Conservation (phyloP, 2,113 vertebrate species). For the Cromileptes altivelis region DNA sequence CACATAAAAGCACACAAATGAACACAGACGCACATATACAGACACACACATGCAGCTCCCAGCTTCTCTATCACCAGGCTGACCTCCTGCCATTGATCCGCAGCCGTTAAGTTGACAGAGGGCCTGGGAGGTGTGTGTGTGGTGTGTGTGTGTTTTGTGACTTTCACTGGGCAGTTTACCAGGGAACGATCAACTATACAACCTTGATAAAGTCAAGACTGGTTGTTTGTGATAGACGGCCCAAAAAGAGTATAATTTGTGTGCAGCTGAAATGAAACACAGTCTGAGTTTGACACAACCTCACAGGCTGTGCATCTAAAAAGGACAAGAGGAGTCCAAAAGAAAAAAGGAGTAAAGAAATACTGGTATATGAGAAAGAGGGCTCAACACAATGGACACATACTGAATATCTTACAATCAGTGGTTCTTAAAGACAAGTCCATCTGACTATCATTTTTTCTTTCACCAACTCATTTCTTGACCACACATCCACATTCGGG, state of each 20-base stretch:
- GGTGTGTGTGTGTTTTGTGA: conserved; percentile 50
- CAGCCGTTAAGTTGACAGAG: conserved; percentile 98
- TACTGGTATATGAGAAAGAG: neutral
- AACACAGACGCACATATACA: conserved; percentile 52
- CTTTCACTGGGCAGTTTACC: conserved; percentile 91
- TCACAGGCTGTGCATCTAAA: conserved; percentile 54
- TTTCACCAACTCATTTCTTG: neutral
- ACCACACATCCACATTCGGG: neutral
- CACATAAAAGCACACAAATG: conserved; percentile 62
- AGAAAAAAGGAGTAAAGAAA: neutral
- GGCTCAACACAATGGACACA: neutral
- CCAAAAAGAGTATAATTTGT: conserved; percentile 63
- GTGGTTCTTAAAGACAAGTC: neutral
- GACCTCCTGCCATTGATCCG: conserved; percentile 99
- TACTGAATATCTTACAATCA: neutral
- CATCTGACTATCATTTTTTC: neutral
- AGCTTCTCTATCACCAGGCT: conserved; percentile 83
- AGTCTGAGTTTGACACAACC: conserved; percentile 61
- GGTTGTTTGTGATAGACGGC: conserved; percentile 60
- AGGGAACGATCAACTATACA: conserved; percentile 91
- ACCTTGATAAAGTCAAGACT: conserved; percentile 80
- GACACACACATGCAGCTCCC: conserved; percentile 53
- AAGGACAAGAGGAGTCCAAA: neutral
- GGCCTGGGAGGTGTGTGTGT: conserved; percentile 83
- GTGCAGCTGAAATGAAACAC: conserved; percentile 59